Evolutionary conservation across 2,888 invertebrate species (phyloP).

Genomic region (Agonopterix alstromeriana): DNA sequence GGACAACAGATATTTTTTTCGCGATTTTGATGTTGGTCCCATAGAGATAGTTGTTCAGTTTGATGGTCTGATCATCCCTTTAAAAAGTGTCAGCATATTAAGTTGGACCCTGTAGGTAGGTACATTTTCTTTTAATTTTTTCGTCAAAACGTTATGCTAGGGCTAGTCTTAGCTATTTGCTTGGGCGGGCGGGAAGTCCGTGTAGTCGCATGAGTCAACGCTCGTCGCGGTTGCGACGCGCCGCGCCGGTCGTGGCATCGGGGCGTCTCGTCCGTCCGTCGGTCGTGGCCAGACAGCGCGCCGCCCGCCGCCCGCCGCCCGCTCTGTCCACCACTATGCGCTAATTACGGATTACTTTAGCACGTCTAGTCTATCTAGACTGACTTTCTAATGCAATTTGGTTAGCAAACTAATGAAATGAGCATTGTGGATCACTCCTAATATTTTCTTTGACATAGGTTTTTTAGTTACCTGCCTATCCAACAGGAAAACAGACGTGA

Average conservation of each 20-base stretch:
- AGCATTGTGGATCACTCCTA: background rate
- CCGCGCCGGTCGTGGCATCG: constrained; percentile 13
- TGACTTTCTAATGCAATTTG: background rate
- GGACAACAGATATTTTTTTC: no score
- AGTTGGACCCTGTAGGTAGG: no score
- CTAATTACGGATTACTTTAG: constrained; percentile 6
- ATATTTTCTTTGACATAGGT: background rate
- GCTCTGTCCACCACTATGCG: constrained; percentile 7
- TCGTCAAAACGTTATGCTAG: no score
- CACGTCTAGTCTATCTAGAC: background rate
- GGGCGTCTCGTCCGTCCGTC: constrained; percentile 29
- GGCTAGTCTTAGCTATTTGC: no score
- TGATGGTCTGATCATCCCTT: no score
- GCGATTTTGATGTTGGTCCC: no score
- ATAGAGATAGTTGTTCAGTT: no score
- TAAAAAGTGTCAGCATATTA: no score
- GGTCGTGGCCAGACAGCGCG: constrained; percentile 34
- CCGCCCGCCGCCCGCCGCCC: constrained; percentile 20
- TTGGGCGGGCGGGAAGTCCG: background rate
- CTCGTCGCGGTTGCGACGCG: constrained; percentile 12
- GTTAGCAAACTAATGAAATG: no score
- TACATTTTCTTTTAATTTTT: no score
- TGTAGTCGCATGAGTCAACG: constrained; percentile 6
- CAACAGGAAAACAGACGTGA: background rate
- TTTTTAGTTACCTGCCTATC: background rate